These are phyloP conservation scores for Coregonus sp. DNA, from an alignment of 2,797 vertebrate species.

Conservation along the genomic window DNA sequence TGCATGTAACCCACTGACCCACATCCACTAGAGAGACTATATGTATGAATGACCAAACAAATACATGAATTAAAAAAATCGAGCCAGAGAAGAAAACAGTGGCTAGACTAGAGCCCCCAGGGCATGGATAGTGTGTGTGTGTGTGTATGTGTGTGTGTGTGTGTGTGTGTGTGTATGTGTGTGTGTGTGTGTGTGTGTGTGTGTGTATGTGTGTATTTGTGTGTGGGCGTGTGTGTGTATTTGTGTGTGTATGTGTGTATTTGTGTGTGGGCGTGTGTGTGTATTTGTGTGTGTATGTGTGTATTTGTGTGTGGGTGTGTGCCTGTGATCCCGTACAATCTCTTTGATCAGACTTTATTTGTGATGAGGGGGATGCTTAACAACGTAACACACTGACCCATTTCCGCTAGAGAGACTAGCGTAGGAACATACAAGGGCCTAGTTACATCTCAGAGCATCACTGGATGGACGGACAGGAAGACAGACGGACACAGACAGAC, in stretches of 20 bases:
- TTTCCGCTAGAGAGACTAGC: conserved; percentile 16
- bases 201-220: too few relatives aligned
- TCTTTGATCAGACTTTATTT: conserved; percentile 19
- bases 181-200: too few relatives aligned
- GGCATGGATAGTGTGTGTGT: not conserved
- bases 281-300: too few relatives aligned
- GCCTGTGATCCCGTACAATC: not conserved
- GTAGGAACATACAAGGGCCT: conserved; percentile 9
- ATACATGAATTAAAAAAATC: not conserved
- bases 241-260: too few relatives aligned
- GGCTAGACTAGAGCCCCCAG: not conserved
- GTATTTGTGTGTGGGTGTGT: not conserved
- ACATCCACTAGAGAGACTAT: too few relatives aligned
- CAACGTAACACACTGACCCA: conserved; percentile 39
- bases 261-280: too few relatives aligned
- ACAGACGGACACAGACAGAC: not conserved
- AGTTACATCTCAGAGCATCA: conserved; percentile 10
- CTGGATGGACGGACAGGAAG: not conserved
- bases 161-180: too few relatives aligned
- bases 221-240: too few relatives aligned
- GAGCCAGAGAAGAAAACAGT: not conserved
- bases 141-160: too few relatives aligned
- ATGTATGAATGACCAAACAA: not conserved
- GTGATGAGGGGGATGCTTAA: conserved; percentile 11
- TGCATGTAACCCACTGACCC: too few relatives aligned